Conservation (phyloP, 2,888 invertebrate species). For the Pristionchus arcanus region DNA sequence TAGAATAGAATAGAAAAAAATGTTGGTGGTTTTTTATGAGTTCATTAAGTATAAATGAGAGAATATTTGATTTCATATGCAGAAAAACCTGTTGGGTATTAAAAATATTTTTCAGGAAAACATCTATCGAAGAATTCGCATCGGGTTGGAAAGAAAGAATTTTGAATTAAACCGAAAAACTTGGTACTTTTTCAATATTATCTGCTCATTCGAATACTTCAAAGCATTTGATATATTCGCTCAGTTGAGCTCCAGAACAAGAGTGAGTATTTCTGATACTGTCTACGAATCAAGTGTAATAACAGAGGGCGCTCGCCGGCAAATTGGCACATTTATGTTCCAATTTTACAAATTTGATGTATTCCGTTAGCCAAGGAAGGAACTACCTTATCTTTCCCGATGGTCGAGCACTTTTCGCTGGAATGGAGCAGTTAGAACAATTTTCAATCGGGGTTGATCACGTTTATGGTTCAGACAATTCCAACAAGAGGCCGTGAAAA, state of each 20-base stretch:
- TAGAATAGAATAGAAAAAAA: too few relatives aligned
- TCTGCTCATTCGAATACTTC: conserved; percentile 3
- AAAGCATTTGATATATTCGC: not conserved
- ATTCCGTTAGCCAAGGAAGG: not conserved
- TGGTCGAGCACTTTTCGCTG: not conserved
- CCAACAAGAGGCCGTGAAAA: not conserved
- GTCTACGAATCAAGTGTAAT: not conserved
- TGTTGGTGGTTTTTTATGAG: too few relatives aligned
- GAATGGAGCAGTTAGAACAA: not conserved
- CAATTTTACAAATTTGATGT: not conserved
- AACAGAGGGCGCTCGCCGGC: not conserved
- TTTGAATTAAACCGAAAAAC: not conserved
- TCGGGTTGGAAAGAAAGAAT: not conserved
- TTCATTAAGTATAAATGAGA: too few relatives aligned
- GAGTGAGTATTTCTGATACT: not conserved
- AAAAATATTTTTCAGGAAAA: not conserved
- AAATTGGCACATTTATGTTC: not conserved
- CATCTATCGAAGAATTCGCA: not conserved
- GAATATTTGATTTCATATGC: too few relatives aligned
- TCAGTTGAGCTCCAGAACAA: not conserved
- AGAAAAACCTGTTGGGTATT: too few relatives aligned
- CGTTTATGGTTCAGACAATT: not conserved
- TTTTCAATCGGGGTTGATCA: not conserved
- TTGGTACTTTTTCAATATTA: conserved; percentile 5
- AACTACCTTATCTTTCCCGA: not conserved